Evolutionary conservation across 2,888 invertebrate genomes (phyloP).

Genomic region (Leistus spinibarbis): DNA sequence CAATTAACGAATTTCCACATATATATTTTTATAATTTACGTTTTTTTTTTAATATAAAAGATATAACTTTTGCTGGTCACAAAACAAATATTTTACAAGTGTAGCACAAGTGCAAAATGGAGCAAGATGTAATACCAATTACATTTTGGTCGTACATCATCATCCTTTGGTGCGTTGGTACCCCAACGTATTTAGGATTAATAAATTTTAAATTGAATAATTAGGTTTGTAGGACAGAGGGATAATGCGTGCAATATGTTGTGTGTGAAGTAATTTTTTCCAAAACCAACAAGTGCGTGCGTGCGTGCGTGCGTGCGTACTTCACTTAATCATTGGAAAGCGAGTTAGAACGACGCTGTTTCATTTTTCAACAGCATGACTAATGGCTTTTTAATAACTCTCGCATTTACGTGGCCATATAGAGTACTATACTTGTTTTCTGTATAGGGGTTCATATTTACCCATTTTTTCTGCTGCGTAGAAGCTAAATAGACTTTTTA

Average conservation of each 20-base stretch:
- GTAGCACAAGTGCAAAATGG: no score
- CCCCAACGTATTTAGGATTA: background rate
- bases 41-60: no score
- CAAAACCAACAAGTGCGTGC: background rate
- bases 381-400: background rate
- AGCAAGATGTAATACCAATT: background rate
- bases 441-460: no score
- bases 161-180: background rate
- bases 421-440: no score
- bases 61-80: no score
- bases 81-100: no score
- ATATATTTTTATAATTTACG: no score
- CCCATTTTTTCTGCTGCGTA: no score
- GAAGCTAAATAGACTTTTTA: no score
- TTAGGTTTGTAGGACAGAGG: background rate
- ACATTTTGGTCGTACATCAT: background rate
- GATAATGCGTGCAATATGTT: background rate
- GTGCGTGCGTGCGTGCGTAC: background rate
- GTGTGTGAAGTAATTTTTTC: background rate
- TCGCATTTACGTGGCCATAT: no score
- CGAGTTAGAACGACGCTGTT: background rate
- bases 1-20: no score
- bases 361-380: background rate
- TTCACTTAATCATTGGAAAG: background rate
- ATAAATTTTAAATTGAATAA: background rate